Conservation (phyloP, 2,797 vertebrate species). For the Cossypha niveicapilla region DNA sequence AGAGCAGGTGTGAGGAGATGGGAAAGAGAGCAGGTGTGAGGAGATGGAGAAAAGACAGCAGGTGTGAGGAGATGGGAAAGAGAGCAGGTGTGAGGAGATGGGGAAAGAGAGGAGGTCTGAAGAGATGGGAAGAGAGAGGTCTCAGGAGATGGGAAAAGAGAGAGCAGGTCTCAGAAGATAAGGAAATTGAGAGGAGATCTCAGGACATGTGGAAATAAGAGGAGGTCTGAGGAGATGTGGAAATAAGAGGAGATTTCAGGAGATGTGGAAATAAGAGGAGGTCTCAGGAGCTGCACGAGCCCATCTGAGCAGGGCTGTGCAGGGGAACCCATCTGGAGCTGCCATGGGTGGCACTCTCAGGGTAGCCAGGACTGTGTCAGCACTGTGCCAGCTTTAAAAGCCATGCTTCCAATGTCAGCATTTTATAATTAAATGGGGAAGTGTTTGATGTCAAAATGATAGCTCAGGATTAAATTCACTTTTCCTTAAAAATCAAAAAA, state of each 20-base stretch:
- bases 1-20: too few species aligned
- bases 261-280: conserved; percentile 9
- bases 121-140: too few species aligned
- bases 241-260: conserved; percentile 7
- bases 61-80: neutral
- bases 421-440: neutral
- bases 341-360: accelerated
- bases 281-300: accelerated
- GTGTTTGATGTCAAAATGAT: neutral
- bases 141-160: too few species aligned
- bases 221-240: neutral
- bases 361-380: accelerated
- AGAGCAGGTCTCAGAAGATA: too few species aligned
- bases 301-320: neutral
- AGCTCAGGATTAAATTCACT: neutral
- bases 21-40: neutral
- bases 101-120: too few species aligned
- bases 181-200: too few species aligned
- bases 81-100: neutral
- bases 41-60: too few species aligned
- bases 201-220: neutral
- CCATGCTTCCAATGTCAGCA: neutral
- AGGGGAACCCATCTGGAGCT: neutral
- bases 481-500: neutral
- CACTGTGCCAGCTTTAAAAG: neutral